A percentile compares a stretch with the other conserved stretches of the same genome.
Evolutionary conservation across 2,797 vertebrate species (phyloP).

Genomic region (Epinephelus malabaricus): DNA sequence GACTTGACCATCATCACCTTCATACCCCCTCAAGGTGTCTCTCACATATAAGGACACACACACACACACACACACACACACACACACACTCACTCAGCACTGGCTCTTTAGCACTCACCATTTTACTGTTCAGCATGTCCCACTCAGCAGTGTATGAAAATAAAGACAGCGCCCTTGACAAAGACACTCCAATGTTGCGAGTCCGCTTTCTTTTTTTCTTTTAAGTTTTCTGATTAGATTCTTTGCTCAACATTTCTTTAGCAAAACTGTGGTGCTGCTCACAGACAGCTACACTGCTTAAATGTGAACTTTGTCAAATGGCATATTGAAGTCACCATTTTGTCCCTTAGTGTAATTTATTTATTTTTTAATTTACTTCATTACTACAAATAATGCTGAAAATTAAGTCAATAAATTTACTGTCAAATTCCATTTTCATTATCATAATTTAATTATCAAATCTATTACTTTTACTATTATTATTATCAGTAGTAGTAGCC

Average conservation of each 20-base stretch:
- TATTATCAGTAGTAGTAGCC: not conserved
- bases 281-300: not conserved
- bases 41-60: slow-evolving; percentile 50
- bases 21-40: slow-evolving; percentile 70
- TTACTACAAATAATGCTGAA: not conserved
- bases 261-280: slow-evolving; percentile 8
- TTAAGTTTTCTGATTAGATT: slow-evolving; percentile 52
- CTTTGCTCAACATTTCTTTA: slow-evolving; percentile 25
- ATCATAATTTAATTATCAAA: not conserved
- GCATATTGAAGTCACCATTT: not conserved
- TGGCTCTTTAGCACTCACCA: slow-evolving; percentile 50
- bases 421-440: not conserved
- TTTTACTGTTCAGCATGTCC: slow-evolving; percentile 70
- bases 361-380: slow-evolving; percentile 1
- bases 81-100: slow-evolving; percentile 12
- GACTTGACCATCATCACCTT: slow-evolving; percentile 71
- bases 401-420: not conserved
- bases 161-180: slow-evolving; percentile 71
- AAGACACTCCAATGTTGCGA: slow-evolving; percentile 53
- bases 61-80: slow-evolving; percentile 9
- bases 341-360: not conserved
- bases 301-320: slow-evolving; percentile 28
- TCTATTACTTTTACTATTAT: not conserved
- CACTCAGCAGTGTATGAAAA: slow-evolving; percentile 70
- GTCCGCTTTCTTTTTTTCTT: slow-evolving; percentile 40